A percentile compares a stretch with the other conserved stretches of the same genome.
Evolutionary conservation across 2,888 invertebrate genomes (phyloP).

Genomic region (Eilema griseolum): DNA sequence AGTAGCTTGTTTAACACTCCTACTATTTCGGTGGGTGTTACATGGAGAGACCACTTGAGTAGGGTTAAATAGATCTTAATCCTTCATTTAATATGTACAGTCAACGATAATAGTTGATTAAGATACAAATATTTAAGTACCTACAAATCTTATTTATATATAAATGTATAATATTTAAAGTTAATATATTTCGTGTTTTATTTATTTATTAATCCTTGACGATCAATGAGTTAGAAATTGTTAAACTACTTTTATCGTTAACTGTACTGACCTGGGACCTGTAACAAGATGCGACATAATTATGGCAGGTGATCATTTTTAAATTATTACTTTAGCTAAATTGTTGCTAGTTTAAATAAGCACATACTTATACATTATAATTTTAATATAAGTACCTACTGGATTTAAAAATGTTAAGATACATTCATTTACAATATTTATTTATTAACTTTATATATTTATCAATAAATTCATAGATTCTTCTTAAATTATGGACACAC

Average conservation of each 20-base stretch:
- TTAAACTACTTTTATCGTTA: too few species aligned
- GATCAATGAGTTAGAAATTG: not conserved
- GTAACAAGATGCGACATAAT: conserved; percentile 23
- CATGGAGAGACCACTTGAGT: conserved; percentile 70
- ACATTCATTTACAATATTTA: too few species aligned
- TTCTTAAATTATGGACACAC: too few species aligned
- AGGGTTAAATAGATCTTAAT: conserved; percentile 27
- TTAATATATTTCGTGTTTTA: too few species aligned
- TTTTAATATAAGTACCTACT: not conserved
- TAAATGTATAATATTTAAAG: too few species aligned
- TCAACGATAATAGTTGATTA: not conserved
- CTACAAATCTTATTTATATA: too few species aligned
- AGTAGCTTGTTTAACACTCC: conserved; percentile 67
- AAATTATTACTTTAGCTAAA: conserved; percentile 6
- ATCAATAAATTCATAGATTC: too few species aligned
- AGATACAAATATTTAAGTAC: not conserved
- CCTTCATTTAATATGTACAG: not conserved
- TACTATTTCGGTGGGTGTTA: conserved; percentile 79
- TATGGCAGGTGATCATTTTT: conserved; percentile 18
- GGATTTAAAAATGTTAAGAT: too few species aligned
- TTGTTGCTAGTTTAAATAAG: not conserved
- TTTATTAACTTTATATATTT: too few species aligned
- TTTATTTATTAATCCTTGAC: not conserved
- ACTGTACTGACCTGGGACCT: not conserved
- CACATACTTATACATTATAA: not conserved